Base-by-base conservation (phyloP, 2,113 vertebrate species). In the Sporophila hypoxantha region DNA sequence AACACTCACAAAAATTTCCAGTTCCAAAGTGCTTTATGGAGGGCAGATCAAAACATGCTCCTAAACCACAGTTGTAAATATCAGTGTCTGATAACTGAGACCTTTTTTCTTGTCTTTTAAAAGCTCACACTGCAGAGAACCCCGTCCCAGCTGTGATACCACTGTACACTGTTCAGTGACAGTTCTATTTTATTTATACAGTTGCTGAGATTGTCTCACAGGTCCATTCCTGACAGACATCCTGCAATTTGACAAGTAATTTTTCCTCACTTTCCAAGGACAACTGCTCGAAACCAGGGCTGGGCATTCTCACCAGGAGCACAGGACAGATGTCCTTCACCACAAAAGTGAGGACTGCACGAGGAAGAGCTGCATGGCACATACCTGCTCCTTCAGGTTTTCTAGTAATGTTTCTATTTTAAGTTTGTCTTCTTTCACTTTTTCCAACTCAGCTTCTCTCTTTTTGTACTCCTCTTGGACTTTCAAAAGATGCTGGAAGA, bases 391-490 rank as follows among this genome's bases (percentile, higher is more conserved):
- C 93, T 98, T 98, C 82, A 99, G 97, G 64, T 89, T 98, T 95
- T 98, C 98, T 53, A 99, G 96, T 80, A 98, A 97, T 9, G 90
- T 95, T 90, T 98, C 98, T 89, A 98, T 94, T 93, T 98, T 98
- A n/a, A 97, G 94, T 90, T 99, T 99, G 65, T 99, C 98, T 80
- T 99, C 98, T 69, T 95, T 93, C 89, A 97, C 96, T 96, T 98
- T 98, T 94, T 99, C 98, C 78, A 99, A 94, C 92, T 99, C 98
- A 11, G 93, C 93, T 88, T 99, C 98, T 90, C 97, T 97, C 93
- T 97, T 98, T 82, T 99, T 98, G 92, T 98, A 97, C 57, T 99
- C 98, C 15, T 99, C 98, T 84, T 98, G 98, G 87, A 99, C 97
- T 95, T 98, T 98, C 84, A 99, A 93, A 73, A 99, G 97, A 97